Evolutionary conservation across 2,888 invertebrate species (phyloP).

Genomic region (Scrobipalpa costella): DNA sequence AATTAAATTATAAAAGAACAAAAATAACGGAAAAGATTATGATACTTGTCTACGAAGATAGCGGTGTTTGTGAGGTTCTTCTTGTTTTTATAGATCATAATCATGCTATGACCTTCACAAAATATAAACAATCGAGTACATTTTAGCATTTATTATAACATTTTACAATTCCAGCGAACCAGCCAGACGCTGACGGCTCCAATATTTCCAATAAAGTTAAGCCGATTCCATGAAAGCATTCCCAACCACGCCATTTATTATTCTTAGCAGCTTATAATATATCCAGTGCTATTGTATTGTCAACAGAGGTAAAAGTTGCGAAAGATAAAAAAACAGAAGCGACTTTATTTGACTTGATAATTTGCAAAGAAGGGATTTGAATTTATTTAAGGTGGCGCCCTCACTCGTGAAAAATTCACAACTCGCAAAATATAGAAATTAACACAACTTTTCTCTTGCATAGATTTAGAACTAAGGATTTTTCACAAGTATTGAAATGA

Average conservation of each 20-base stretch:
- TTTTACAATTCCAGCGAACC: background rate
- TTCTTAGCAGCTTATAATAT: constrained; percentile 3
- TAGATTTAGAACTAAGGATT: too few relatives aligned
- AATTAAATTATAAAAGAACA: too few relatives aligned
- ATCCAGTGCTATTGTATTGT: background rate
- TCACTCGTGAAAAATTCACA: too few relatives aligned
- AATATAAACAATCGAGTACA: background rate
- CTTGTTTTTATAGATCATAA: too few relatives aligned
- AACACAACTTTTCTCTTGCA: too few relatives aligned
- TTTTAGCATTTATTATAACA: background rate
- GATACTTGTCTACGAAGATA: too few relatives aligned
- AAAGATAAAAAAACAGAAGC: background rate
- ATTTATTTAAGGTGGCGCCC: too few relatives aligned
- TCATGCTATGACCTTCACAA: too few relatives aligned
- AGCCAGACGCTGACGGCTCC: background rate
- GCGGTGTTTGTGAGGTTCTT: too few relatives aligned
- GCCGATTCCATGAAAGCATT: constrained; percentile 4
- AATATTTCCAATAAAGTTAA: constrained; percentile 10
- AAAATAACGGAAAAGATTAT: too few relatives aligned
- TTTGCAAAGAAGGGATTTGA: background rate
- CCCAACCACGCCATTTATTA: constrained; percentile 1
- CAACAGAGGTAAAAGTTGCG: constrained; percentile 1
- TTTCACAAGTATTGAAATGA: too few relatives aligned
- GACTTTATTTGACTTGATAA: background rate
- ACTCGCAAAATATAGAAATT: too few relatives aligned